A percentile compares a stretch with the other conserved stretches of the same genome.
phyloP scores from a whole-genome alignment of 2,797 vertebrate species.

The Diplodus puntazzo region DNA sequence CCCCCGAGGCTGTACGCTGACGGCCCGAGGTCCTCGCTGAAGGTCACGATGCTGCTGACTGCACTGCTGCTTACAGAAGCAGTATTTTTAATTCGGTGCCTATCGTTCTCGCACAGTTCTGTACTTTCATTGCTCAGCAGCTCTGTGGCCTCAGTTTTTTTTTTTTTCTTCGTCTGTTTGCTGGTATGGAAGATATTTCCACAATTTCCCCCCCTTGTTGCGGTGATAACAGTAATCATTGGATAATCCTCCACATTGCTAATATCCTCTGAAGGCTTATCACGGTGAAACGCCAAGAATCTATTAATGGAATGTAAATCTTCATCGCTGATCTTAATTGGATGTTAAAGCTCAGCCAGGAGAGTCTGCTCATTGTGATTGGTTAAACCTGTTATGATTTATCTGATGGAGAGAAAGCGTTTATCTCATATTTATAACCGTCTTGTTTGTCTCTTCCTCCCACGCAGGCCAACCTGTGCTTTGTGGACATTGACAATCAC shows the following conservation, averaged over 20 bases:
- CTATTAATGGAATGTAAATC: constrained; percentile 51
- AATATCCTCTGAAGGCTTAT: constrained; percentile 36
- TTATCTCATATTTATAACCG: background rate
- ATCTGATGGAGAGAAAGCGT: constrained; percentile 38
- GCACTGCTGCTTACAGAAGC: constrained; percentile 64
- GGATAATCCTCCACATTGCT: constrained; percentile 52
- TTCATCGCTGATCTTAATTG: constrained; percentile 63
- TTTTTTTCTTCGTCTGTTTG: constrained; percentile 29
- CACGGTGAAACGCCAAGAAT: constrained; percentile 43
- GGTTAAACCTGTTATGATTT: constrained; percentile 45
- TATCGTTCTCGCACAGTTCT: constrained; percentile 27
- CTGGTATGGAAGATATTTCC: constrained; percentile 27
- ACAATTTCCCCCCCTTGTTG: constrained; percentile 13
- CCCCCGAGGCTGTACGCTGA: constrained; percentile 54
- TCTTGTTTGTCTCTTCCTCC: constrained; percentile 17
- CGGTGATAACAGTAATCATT: constrained; percentile 43
- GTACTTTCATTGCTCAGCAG: constrained; percentile 52
- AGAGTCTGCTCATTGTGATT: constrained; percentile 13
- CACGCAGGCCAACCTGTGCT: constrained; percentile 94
- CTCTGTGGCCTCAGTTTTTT: constrained; percentile 16
- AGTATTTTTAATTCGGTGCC: constrained; percentile 43
- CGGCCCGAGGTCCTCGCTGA: constrained; percentile 63
- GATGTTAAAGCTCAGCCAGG: constrained; percentile 37
- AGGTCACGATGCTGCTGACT: constrained; percentile 71
- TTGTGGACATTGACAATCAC: constrained; percentile 98